Evolutionary conservation across 2,888 invertebrate species (phyloP).

Genomic region (Brachypalpus laphriformis): DNA sequence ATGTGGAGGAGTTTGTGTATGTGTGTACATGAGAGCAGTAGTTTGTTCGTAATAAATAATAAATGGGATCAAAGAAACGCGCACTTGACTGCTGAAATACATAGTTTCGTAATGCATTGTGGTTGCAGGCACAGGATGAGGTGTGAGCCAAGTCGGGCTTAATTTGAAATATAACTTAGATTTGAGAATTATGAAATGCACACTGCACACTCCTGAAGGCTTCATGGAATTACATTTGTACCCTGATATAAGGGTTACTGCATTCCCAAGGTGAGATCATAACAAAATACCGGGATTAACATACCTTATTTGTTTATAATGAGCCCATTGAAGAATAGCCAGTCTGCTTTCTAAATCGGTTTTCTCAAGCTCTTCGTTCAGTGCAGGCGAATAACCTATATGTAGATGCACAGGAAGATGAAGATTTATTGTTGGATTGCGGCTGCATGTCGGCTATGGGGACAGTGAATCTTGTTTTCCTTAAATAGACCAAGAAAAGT

Average conservation of each 20-base stretch:
- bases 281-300: too few relatives aligned
- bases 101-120: slow-evolving; percentile 3
- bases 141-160: slow-evolving; percentile 5
- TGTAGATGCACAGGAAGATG: too few relatives aligned
- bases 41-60: not conserved
- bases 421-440: too few relatives aligned
- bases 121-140: not conserved
- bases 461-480: too few relatives aligned
- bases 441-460: too few relatives aligned
- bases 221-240: not conserved
- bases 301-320: too few relatives aligned
- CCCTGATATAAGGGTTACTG: not conserved
- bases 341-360: too few relatives aligned
- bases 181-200: not conserved
- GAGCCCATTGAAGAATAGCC: too few relatives aligned
- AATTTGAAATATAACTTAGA: not conserved
- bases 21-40: not conserved
- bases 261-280: not conserved
- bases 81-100: slow-evolving; percentile 37
- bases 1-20: too few relatives aligned
- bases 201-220: not conserved
- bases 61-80: slow-evolving; percentile 16
- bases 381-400: too few relatives aligned
- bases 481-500: too few relatives aligned
- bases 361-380: too few relatives aligned